These are phyloP conservation scores for Nephrotoma appendiculata DNA, from an alignment of 2,888 invertebrate genomes.

Conservation along the genomic window DNA sequence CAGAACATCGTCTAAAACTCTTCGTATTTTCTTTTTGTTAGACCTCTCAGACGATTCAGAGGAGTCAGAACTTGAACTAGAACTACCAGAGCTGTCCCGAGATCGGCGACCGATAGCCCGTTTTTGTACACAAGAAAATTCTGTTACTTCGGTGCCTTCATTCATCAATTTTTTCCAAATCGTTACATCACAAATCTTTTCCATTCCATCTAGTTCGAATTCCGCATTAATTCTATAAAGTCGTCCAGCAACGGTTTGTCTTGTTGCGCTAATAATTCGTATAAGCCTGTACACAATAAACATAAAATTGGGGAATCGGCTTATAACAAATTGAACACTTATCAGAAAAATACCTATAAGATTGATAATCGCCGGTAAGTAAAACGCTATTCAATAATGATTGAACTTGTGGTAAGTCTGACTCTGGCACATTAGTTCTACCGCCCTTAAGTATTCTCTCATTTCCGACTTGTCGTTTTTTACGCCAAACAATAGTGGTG, in stretches of 20 bases:
- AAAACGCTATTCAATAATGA: not conserved
- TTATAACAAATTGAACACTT: too few species aligned
- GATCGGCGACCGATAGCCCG: not conserved
- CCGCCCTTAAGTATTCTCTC: not conserved
- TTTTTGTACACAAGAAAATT: not conserved
- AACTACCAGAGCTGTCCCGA: not conserved
- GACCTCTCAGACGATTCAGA: not conserved
- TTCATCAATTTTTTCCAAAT: not conserved
- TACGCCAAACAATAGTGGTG: not conserved
- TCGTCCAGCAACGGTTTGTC: slow-evolving; percentile 39
- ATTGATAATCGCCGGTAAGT: not conserved
- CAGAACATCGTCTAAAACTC: not conserved
- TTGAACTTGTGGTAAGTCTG: not conserved
- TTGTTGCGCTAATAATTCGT: slow-evolving; percentile 32
- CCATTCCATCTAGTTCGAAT: slow-evolving; percentile 34
- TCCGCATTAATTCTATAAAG: slow-evolving; percentile 42
- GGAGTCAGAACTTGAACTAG: not conserved
- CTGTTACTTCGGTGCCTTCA: not conserved
- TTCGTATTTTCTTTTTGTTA: not conserved
- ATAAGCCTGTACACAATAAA: slow-evolving; percentile 18
- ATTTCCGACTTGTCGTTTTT: not conserved
- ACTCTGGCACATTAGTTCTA: not conserved
- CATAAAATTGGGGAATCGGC: not conserved
- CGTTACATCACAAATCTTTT: not conserved
- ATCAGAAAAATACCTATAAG: not conserved